phyloP scores from a whole-genome alignment of 2,888 invertebrate genomes.

The Morpho deidamia region DNA sequence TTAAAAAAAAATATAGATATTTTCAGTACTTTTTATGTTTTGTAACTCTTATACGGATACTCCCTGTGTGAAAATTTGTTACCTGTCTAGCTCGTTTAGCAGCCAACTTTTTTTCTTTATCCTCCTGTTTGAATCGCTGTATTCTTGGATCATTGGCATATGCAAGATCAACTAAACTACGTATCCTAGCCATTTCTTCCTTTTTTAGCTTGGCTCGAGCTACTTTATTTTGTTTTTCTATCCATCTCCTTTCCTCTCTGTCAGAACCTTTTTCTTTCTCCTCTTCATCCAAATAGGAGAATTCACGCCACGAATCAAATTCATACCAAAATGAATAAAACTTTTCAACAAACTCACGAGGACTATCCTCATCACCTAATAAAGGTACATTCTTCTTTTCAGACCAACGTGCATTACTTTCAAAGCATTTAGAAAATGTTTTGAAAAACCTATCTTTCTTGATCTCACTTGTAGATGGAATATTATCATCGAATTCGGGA shows the following conservation, averaged over 20 bases:
- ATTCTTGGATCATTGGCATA: slow-evolving; percentile 97
- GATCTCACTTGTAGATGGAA: slow-evolving; percentile 87
- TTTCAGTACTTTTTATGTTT: too few relatives aligned
- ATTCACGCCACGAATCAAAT: slow-evolving; percentile 99
- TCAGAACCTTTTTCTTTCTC: slow-evolving; percentile 98
- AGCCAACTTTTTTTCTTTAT: slow-evolving; percentile 93
- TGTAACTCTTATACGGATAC: too few relatives aligned
- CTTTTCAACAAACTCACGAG: slow-evolving; percentile 90
- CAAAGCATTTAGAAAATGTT: slow-evolving; percentile 82
- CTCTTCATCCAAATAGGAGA: slow-evolving; percentile 98
- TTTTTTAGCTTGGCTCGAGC: slow-evolving; percentile 96
- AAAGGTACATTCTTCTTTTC: slow-evolving; percentile 90
- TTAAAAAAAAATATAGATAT: too few relatives aligned
- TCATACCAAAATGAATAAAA: slow-evolving; percentile 99
- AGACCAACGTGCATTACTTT: slow-evolving; percentile 93
- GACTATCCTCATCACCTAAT: slow-evolving; percentile 86
- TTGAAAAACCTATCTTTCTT: slow-evolving; percentile 88
- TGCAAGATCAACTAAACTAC: slow-evolving; percentile 94
- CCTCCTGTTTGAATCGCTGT: slow-evolving; percentile 93
- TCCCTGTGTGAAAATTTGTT: neutral
- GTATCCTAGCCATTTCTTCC: slow-evolving; percentile 96
- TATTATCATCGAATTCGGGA: slow-evolving; percentile 92
- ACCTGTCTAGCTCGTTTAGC: slow-evolving; percentile 91
- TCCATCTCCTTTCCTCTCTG: slow-evolving; percentile 97
- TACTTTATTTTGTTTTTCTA: slow-evolving; percentile 98